Evolutionary conservation across 2,797 vertebrate genomes (phyloP).

Genomic region (Epinephelus coioides): DNA sequence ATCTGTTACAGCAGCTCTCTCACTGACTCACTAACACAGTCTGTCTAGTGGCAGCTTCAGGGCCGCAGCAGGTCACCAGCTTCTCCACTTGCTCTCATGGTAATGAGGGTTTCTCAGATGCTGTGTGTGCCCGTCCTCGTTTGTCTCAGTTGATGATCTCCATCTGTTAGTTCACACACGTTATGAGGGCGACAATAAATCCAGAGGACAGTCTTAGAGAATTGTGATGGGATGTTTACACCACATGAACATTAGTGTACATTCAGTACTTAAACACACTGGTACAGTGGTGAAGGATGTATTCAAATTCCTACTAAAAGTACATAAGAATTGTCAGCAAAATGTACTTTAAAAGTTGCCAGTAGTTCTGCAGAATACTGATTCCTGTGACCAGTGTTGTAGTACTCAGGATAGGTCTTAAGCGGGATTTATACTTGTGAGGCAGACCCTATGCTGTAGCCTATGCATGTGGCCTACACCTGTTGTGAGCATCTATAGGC

Average conservation of each 20-base stretch:
- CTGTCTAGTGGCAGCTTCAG: conserved; percentile 10
- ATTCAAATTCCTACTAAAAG: background rate
- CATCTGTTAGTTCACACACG: conserved; percentile 6
- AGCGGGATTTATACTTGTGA: too few relatives aligned
- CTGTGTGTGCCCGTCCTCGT: background rate
- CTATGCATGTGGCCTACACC: too few relatives aligned
- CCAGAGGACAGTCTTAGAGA: background rate
- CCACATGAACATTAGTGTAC: background rate
- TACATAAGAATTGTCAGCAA: background rate
- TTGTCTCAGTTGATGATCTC: conserved; percentile 6
- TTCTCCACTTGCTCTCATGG: background rate
- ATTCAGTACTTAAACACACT: background rate
- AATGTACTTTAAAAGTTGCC: background rate
- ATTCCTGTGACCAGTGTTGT: background rate
- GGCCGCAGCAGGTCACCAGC: conserved; percentile 11
- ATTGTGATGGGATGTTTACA: background rate
- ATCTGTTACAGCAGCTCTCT: conserved; percentile 15
- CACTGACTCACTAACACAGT: conserved; percentile 23
- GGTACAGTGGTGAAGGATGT: background rate
- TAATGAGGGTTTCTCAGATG: background rate
- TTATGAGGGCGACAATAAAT: background rate
- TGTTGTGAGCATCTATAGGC: too few relatives aligned
- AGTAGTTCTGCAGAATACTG: background rate
- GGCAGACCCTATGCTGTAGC: too few relatives aligned
- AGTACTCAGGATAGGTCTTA: too few relatives aligned